Base-by-base conservation (phyloP, 64 coral and sea anemone genomes). In the Montipora foliosa region DNA sequence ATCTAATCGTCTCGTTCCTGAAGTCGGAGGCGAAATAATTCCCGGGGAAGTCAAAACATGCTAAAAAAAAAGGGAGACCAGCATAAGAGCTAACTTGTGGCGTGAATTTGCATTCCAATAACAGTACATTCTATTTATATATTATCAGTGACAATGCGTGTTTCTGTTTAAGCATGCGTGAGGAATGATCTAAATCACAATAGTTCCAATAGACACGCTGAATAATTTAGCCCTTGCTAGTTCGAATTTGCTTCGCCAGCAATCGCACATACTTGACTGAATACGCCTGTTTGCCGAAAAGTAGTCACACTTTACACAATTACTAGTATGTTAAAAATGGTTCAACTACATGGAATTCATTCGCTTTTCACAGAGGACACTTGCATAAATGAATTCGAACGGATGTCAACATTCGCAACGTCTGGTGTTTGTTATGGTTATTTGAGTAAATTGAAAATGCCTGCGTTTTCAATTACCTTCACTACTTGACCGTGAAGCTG, bases 351-450 rank as follows among this genome's bases (percentile, higher is more conserved):
- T 5, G 16, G 15, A 50, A 49, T 78, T 49, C 16, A 78, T 51
- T 78, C 47, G 37, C 22, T 3, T 45, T 47, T 47, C 25, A 7
- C 8, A 8, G 11, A 44, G 37, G 17, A 3, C 2, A 22, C 66
- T 22, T 44, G 45, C 81, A 47, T 8, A 70, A 67, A 70, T 70
- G 64, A 70, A 86, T 86, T 70, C 82, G 45, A n/a, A 8, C 66
- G 82, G 66, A 86, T 86, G 66, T 86, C 82, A 86, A 86, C 82
- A 71, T 71, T 86, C 5, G 19, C 37, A 84, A 64, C 44, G 82
- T 72, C 82, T 86, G 82, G 82, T 71, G 71, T 86, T 86, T 86
- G 82, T 86, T 86, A 86, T 86, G 82, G 82, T 86, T 86, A 86
- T 86, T 20, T 22, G 66, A 70, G 62, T 71, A 86, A 86, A 86